Conservation (phyloP, 2,888 invertebrate species). For the Boloria euphrosyne region DNA sequence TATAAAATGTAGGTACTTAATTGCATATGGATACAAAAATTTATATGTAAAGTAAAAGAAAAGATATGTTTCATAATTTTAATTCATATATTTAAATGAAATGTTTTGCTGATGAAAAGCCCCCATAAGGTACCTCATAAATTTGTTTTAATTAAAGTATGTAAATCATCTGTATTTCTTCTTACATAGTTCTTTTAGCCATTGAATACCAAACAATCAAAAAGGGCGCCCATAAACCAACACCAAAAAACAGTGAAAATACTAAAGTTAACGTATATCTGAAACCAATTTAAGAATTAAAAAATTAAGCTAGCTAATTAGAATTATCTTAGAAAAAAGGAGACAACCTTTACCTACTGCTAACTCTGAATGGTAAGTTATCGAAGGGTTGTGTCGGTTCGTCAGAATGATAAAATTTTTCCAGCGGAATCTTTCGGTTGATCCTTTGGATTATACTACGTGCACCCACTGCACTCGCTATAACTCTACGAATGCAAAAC, state of each 20-base stretch:
- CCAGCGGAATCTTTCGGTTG: neutral
- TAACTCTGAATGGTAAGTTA: constrained; percentile 62
- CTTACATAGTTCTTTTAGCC: constrained; percentile 64
- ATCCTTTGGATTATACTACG: neutral
- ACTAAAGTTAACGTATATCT: constrained; percentile 58
- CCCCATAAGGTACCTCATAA: no score
- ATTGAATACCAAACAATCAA: constrained; percentile 68
- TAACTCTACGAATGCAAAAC: constrained; percentile 5
- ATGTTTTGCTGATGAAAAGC: no score
- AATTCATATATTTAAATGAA: no score
- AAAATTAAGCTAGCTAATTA: neutral
- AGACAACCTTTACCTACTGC: constrained; percentile 54
- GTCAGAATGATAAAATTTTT: constrained; percentile 42
- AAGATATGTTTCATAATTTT: no score
- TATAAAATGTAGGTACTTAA: no score
- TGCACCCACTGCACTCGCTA: constrained; percentile 6
- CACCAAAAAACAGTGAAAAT: constrained; percentile 60
- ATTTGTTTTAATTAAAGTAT: no score
- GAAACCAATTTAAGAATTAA: constrained; percentile 42
- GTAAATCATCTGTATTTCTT: neutral
- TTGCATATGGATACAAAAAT: no score
- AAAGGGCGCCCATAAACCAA: constrained; percentile 65
- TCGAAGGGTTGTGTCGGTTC: constrained; percentile 63
- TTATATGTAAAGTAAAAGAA: no score
- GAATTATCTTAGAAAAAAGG: neutral